Evolutionary conservation across 2,113 vertebrate genomes (phyloP).

Genomic region (Vulpes vulpes): DNA sequence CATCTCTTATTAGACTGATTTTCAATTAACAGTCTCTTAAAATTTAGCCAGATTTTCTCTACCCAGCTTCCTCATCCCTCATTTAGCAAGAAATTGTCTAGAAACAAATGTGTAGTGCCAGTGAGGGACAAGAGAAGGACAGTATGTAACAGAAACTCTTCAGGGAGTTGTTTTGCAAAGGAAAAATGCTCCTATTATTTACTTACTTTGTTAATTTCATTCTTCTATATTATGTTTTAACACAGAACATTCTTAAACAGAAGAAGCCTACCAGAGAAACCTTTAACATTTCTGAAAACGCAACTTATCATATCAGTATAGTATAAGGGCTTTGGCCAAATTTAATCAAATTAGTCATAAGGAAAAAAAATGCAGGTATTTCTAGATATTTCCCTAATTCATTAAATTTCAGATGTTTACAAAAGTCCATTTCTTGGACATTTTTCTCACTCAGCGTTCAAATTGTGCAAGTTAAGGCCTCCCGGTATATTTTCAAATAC

Average conservation of each 20-base stretch:
- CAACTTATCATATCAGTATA: not conserved
- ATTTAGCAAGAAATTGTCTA: constrained; percentile 36
- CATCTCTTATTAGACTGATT: not conserved
- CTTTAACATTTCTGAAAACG: not conserved
- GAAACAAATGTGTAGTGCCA: not conserved
- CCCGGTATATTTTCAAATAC: not conserved
- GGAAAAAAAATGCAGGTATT: not conserved
- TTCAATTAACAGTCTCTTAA: not conserved
- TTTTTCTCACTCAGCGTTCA: not conserved
- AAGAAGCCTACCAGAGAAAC: constrained; percentile 42
- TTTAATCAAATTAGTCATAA: not conserved
- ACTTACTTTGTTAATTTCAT: not conserved
- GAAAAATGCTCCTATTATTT: not conserved
- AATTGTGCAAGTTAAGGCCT: not conserved
- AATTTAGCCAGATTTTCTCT: constrained; percentile 51
- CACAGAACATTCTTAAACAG: not conserved
- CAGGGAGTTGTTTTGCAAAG: constrained; percentile 50
- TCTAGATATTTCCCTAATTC: not conserved
- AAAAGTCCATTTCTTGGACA: not conserved
- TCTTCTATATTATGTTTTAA: constrained; percentile 6
- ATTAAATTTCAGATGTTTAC: constrained; percentile 21
- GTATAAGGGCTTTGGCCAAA: not conserved
- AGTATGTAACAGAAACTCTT: not conserved
- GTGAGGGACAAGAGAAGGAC: not conserved
- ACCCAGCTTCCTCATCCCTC: not conserved